Evolutionary conservation across 2,113 vertebrate species (phyloP).

Genomic region (Manacus vitellinus): DNA sequence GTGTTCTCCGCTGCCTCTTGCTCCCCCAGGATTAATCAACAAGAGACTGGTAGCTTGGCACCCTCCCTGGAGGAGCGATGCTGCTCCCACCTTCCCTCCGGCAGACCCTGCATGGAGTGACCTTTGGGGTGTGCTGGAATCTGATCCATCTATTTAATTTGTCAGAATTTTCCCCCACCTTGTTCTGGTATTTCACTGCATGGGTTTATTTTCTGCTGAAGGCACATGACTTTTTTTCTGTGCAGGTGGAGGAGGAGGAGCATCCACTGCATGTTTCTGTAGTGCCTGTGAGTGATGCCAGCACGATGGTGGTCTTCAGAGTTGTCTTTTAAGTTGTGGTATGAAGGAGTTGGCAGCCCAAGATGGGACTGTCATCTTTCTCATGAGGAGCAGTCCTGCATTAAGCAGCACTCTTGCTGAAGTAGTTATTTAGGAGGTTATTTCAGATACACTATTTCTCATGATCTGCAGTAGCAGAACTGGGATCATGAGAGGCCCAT

Average conservation of each 20-base stretch:
- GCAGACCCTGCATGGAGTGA: neutral
- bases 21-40: constrained; percentile 22
- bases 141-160: constrained; percentile 3
- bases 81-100: neutral
- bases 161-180: constrained; percentile 2
- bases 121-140: neutral
- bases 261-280: neutral
- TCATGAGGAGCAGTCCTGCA: neutral
- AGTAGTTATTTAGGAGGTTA: neutral
- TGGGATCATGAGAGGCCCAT: neutral
- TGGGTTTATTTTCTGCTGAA: neutral
- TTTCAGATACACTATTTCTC: neutral
- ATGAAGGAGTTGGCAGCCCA: neutral
- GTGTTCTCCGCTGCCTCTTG: neutral
- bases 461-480: neutral
- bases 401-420: neutral
- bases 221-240: neutral
- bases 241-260: neutral
- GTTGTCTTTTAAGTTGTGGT: neutral
- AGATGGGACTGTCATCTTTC: neutral
- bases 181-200: constrained; percentile 7
- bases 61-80: neutral
- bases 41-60: constrained; percentile 45
- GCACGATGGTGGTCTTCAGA: neutral
- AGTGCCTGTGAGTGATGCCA: neutral